phyloP scores from a whole-genome alignment of 2,113 vertebrate species.

The Dunckerocampus dactyliophorus region DNA sequence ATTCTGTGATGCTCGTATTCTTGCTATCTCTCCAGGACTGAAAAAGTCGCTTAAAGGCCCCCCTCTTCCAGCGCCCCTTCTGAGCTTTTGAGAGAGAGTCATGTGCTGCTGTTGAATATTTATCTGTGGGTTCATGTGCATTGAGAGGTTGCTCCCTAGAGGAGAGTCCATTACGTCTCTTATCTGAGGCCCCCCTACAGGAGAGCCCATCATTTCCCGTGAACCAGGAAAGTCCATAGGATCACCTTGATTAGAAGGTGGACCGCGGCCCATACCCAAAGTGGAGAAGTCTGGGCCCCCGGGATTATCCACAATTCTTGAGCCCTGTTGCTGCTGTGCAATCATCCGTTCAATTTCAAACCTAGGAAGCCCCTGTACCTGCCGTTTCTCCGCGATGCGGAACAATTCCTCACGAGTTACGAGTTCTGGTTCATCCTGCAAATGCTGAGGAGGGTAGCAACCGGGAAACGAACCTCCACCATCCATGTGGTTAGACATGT shows the following conservation, averaged over 20 bases:
- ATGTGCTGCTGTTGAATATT: conserved; percentile 81
- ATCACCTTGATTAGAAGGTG: conserved; percentile 51
- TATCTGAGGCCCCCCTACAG: conserved; percentile 74
- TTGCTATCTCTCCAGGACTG: conserved; percentile 80
- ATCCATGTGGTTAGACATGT: conserved; percentile 81
- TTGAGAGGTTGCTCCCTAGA: conserved; percentile 81
- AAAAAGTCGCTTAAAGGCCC: conserved; percentile 75
- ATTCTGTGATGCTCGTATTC: conserved; percentile 79
- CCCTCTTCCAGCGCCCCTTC: conserved; percentile 72
- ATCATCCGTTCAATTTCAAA: conserved; percentile 77
- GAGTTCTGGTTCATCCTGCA: conserved; percentile 83
- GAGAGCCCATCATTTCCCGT: conserved; percentile 84
- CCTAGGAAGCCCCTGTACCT: conserved; percentile 80
- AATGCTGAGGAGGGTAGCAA: conserved; percentile 72
- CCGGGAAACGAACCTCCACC: conserved; percentile 77
- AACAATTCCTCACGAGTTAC: conserved; percentile 87
- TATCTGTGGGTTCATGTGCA: conserved; percentile 87
- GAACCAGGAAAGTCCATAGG: conserved; percentile 84
- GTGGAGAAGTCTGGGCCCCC: conserved; percentile 63
- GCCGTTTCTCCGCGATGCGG: conserved; percentile 86
- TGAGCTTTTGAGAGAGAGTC: conserved; percentile 86
- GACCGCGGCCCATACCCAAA: conserved; percentile 63
- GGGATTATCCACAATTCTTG: conserved; percentile 74
- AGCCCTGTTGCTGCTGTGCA: conserved; percentile 82
- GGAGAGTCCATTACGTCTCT: conserved; percentile 82